These are phyloP conservation scores for Unio delphinus DNA, from an alignment of 2,888 invertebrate species.

Conservation along the genomic window DNA sequence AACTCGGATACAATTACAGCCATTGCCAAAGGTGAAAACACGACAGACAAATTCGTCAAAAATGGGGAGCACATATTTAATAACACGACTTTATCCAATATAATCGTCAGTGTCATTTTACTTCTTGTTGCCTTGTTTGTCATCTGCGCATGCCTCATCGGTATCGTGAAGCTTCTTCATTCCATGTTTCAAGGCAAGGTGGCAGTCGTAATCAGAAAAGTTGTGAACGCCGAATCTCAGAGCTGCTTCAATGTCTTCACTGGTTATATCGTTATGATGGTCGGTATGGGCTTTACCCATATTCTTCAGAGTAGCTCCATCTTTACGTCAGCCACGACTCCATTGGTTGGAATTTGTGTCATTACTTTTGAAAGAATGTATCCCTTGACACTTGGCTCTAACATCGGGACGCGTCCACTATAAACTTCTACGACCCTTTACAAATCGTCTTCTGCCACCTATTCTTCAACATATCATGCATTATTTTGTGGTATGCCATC, in stretches of 20 bases:
- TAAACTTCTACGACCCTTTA: slow-evolving; percentile 31
- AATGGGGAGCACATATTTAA: slow-evolving; percentile 31
- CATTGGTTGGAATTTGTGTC: slow-evolving; percentile 63
- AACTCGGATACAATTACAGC: neutral
- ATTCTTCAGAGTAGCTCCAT: slow-evolving; percentile 66
- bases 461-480: slow-evolving; percentile 75
- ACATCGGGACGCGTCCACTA: slow-evolving; percentile 60
- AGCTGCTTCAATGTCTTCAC: slow-evolving; percentile 55
- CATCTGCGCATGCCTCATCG: slow-evolving; percentile 54
- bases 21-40: neutral
- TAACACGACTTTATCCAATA: slow-evolving; percentile 47
- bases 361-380: slow-evolving; percentile 63
- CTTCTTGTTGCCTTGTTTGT: slow-evolving; percentile 53
- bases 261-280: slow-evolving; percentile 59
- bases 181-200: slow-evolving; percentile 58
- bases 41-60: neutral
- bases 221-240: slow-evolving; percentile 63
- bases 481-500: slow-evolving; percentile 75
- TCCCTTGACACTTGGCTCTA: slow-evolving; percentile 63
- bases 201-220: slow-evolving; percentile 54
- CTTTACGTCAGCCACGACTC: slow-evolving; percentile 65
- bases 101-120: slow-evolving; percentile 50
- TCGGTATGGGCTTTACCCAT: slow-evolving; percentile 60
- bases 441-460: slow-evolving; percentile 75
- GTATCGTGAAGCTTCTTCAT: slow-evolving; percentile 64